These are phyloP conservation scores for Lacanobia oleracea DNA, from an alignment of 2,888 invertebrate species.

Conservation along the genomic window DNA sequence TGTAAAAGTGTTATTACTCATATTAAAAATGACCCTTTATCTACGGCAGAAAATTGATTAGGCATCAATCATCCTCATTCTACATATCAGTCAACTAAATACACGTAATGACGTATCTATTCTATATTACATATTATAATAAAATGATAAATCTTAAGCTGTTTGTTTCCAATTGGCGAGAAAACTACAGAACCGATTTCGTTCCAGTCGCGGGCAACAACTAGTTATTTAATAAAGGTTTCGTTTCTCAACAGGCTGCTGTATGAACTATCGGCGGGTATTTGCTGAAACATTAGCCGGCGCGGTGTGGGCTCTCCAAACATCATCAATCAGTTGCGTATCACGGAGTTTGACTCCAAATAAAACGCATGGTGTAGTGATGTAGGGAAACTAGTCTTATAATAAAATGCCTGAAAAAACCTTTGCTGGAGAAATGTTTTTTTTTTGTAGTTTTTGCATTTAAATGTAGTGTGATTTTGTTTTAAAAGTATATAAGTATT, in stretches of 20 bases:
- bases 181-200: no score
- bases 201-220: no score
- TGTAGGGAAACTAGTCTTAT: background rate
- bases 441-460: no score
- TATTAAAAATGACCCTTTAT: no score
- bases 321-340: constrained; percentile 75
- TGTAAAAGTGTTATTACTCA: no score
- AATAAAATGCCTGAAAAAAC: constrained; percentile 11
- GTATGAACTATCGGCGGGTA: constrained; percentile 43
- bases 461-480: no score
- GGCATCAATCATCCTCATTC: constrained; percentile 11
- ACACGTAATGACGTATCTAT: background rate
- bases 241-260: constrained; percentile 5
- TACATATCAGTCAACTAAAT: constrained; percentile 16
- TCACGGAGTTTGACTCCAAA: constrained; percentile 45
- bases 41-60: background rate
- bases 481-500: no score
- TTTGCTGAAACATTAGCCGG: no score
- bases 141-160: no score
- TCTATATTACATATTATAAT: no score
- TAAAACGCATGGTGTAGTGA: constrained; percentile 42
- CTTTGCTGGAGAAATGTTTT: no score
- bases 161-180: no score
- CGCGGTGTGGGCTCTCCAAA: constrained; percentile 58
- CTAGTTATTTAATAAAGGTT: constrained; percentile 28